Percentiles rank a stretch among this genome's conserved stretches.
These are phyloP conservation scores for Trissolcus brochymenae DNA, from an alignment of 2,888 invertebrate species.

Conservation along the genomic window DNA sequence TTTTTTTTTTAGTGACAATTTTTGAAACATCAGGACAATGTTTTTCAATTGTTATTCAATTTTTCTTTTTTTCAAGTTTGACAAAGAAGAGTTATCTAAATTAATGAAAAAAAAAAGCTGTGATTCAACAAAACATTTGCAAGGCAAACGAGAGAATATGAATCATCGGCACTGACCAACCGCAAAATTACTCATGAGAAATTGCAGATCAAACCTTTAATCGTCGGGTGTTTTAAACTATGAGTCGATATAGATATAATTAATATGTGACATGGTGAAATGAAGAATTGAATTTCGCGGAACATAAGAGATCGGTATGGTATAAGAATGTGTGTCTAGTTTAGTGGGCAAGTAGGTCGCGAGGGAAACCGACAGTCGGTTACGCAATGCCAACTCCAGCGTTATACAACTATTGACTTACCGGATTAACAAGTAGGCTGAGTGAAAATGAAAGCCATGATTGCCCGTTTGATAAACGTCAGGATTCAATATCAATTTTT, in stretches of 20 bases:
- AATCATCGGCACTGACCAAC: constrained; percentile 11
- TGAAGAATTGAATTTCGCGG: constrained; percentile 25
- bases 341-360: constrained; percentile 77
- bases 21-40: too few species aligned
- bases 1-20: too few species aligned
- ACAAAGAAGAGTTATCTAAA: not conserved
- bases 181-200: constrained; percentile 1
- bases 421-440: constrained; percentile 76
- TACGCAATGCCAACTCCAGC: constrained; percentile 75
- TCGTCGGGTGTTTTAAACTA: too few species aligned
- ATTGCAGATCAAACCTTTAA: too few species aligned
- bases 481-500: constrained; percentile 50
- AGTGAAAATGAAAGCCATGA: constrained; percentile 75
- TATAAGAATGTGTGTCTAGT: constrained; percentile 77
- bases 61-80: too few species aligned
- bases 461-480: constrained; percentile 31
- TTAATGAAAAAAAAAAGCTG: too few species aligned
- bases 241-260: too few species aligned
- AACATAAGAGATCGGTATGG: constrained; percentile 62
- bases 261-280: not conserved
- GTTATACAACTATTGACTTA: constrained; percentile 77
- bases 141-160: not conserved
- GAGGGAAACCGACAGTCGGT: constrained; percentile 72
- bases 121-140: not conserved
- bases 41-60: too few species aligned